Evolutionary conservation across 92 coral and sea anemone genomes (phyloP), one percentile per base, ranked within the genome.

Genomic region (Plumapathes pennacea): DNA sequence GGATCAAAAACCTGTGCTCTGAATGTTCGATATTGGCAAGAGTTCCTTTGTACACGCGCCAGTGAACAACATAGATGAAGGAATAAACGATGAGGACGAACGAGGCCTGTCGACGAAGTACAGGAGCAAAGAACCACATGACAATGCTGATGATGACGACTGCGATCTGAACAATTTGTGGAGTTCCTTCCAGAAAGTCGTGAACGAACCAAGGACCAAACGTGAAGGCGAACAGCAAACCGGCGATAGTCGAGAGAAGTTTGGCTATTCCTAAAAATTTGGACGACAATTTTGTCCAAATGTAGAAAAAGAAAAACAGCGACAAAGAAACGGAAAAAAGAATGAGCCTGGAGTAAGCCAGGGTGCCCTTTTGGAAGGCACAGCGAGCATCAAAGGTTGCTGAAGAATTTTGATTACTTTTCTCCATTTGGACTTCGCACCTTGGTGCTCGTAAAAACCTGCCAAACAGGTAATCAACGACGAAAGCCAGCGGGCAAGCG

Each of bases 121-220:
- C 10, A 1, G 76, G 76, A 38, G 55, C 43, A 18, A 49, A 68
- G 45, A 68, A 26, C 76, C 76, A 68, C 23, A 68, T 1, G 5
- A 68, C 10, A 14, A 32, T 21, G 4, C 39, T 2, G 4, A 51
- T 17, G 2, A 57, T 5, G 25, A 56, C 1, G 8, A 43, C 11
- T n/a, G 14, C 2, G 8, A 43, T 4, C 47, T 55, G 57, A 17
- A 55, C n/a, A 25, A 25, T 13, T 15, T 5, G 14, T 14, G 61
- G 55, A 25, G 33, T 9, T 11, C 25, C 8, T 9, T 29, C 40
- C 9, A 65, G 39, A 18, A 25, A 65, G 25, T 33, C 48, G 10
- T 65, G 12, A 32, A 65, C 38, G 31, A 52, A 65, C 72, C 72
- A 65, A 4, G 72, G 72, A 10, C 49, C 13, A 65, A 65, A 52